Conservation (phyloP, 1,140 invertebrate species). For the Neodiprion fabricii region DNA sequence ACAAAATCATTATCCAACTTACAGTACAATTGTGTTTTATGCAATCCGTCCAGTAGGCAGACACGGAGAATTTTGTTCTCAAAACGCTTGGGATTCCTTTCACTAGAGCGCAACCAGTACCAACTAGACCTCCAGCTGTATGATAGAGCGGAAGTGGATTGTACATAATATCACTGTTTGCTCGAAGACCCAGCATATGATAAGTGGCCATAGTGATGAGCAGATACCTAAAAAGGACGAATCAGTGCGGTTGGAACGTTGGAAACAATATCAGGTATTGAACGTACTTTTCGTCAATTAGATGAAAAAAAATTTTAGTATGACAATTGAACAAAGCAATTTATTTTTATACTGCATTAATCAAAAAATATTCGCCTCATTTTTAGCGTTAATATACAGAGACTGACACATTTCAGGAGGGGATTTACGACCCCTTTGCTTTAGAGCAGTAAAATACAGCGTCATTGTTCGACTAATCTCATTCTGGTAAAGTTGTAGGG, state of each 20-base stretch:
- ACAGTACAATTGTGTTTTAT: constrained; percentile 76
- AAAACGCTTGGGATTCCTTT: constrained; percentile 71
- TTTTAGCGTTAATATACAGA: too few species aligned
- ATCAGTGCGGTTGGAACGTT: constrained; percentile 11
- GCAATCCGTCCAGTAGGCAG: constrained; percentile 78
- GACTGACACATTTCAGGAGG: too few species aligned
- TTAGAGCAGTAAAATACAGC: not conserved
- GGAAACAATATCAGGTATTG: constrained; percentile 3
- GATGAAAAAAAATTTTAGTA: too few species aligned
- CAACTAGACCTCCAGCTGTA: constrained; percentile 69
- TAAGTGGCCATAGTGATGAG: constrained; percentile 53
- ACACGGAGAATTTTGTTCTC: constrained; percentile 77
- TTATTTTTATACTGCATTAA: constrained; percentile 13
- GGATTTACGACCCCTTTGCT: too few species aligned
- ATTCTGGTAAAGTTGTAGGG: constrained; percentile 46
- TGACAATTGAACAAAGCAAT: too few species aligned
- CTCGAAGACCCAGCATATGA: constrained; percentile 52
- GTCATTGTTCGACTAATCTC: constrained; percentile 33
- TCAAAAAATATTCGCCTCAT: too few species aligned
- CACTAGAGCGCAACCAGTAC: constrained; percentile 68
- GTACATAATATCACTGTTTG: constrained; percentile 63
- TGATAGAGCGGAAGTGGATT: constrained; percentile 76
- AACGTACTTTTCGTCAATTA: too few species aligned
- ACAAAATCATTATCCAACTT: constrained; percentile 38
- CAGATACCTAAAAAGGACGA: constrained; percentile 51